Base-by-base conservation (phyloP, 2,797 vertebrate species). In the Alectoris magna region DNA sequence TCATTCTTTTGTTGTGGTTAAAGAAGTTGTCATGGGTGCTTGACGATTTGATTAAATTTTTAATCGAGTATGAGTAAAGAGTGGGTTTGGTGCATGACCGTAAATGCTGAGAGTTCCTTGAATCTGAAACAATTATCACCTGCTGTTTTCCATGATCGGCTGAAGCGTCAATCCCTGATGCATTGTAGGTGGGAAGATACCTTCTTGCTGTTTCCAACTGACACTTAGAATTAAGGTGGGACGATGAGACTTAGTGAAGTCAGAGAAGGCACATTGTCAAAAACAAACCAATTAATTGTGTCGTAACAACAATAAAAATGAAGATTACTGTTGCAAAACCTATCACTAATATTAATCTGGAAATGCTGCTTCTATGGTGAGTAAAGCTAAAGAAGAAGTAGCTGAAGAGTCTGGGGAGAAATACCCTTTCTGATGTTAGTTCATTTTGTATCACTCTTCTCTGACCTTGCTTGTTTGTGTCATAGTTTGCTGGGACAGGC, bases 41-140 rank as follows among this genome's bases (percentile, higher is more conserved):
- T 95, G 92, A 91, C 91, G 96, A 67, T 83, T 96, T 97, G 90
- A 88, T 96, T 95, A 90, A 70, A 92, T 96, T 88, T 95, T 97
- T 95, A 96, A 95, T 91, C 89, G 92, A 93, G 87, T 89, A 31
- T 87, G 68, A 91, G 72, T 88, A 82, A 73, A 82, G 91, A 91
- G 76, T 82, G 90, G 78, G 31, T 27, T 96, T 86, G 67, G 69
- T 93, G 53, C 51, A 55, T 67, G 60, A 90, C 81, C 85, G 84
- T 79, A 62, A 70, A 43, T 69, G 14, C 66, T 75, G 59, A 94
- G 94, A 94, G 89, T 95, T 95, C 60, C 87, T 86, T 79, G 73
- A 93, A 90, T 96, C 68, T 84, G 70, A 96, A 96, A 95, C 87
- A 95, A 89, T 88, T 94, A 93, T 84, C 74, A 87, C 49, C 64